A percentile compares a stretch with the other conserved stretches of the same genome.
Conservation (phyloP, 2,113 vertebrate species). For the Nerophis lumbriciformis region DNA sequence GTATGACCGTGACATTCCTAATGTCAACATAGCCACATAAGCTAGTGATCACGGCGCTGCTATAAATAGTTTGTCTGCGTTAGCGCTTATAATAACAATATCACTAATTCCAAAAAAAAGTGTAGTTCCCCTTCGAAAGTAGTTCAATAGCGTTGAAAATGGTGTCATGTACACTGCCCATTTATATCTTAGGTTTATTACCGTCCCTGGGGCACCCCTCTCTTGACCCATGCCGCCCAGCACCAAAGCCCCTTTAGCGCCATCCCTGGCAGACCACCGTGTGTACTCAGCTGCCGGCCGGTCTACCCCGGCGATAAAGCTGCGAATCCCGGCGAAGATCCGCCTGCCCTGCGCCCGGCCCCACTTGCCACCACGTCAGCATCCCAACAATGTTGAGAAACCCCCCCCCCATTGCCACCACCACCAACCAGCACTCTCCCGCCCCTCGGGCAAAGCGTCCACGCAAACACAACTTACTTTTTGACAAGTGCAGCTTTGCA, state of each 20-base stretch:
- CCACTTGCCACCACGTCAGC: background rate
- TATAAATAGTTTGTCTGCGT: too few relatives aligned
- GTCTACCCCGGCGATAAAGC: background rate
- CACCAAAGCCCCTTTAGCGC: background rate
- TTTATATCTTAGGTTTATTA: too few relatives aligned
- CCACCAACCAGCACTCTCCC: too few relatives aligned
- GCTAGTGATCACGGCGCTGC: too few relatives aligned
- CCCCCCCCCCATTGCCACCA: too few relatives aligned
- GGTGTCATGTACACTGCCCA: too few relatives aligned
- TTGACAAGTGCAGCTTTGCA: conserved; percentile 1
- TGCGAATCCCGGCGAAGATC: background rate
- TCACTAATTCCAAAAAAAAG: too few relatives aligned
- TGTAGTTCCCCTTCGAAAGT: background rate
- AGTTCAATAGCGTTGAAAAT: background rate
- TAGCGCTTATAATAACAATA: too few relatives aligned
- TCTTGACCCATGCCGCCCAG: background rate
- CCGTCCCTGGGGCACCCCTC: too few relatives aligned
- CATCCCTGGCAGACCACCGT: background rate
- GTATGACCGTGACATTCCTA: too few relatives aligned
- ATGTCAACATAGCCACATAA: too few relatives aligned
- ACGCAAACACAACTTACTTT: conserved; percentile 3
- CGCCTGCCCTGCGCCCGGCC: background rate
- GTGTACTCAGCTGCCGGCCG: background rate
- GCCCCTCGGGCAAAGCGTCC: background rate
- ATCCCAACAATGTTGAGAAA: conserved; percentile 1